Conservation (phyloP, 2,797 vertebrate genomes). For the Aulostomus chinensis region DNA sequence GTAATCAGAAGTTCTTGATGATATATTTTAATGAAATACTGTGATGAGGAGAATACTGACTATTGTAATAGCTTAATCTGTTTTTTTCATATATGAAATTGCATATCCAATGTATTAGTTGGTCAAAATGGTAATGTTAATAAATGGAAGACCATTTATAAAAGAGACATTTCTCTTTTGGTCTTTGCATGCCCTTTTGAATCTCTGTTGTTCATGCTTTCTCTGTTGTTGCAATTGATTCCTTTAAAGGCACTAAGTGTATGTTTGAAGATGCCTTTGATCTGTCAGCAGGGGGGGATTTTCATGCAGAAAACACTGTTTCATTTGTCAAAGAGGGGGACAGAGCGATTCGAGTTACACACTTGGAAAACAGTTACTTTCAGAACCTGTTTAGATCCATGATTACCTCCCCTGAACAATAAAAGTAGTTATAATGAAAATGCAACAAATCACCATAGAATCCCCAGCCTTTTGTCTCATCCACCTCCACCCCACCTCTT, state of each 20-base stretch:
- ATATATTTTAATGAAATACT: slow-evolving; percentile 11
- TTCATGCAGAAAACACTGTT: slow-evolving; percentile 67
- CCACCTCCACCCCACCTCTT: slow-evolving; percentile 33
- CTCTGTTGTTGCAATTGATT: slow-evolving; percentile 59
- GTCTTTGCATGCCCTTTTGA: slow-evolving; percentile 18
- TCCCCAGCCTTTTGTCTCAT: slow-evolving; percentile 50
- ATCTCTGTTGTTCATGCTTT: slow-evolving; percentile 47
- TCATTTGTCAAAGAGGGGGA: slow-evolving; percentile 52
- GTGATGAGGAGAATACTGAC: too few relatives aligned
- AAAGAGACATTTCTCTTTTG: background rate
- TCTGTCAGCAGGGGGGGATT: slow-evolving; percentile 69
- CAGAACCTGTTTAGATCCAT: slow-evolving; percentile 75
- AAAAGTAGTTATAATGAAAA: slow-evolving; percentile 76
- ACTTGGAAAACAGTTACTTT: slow-evolving; percentile 74
- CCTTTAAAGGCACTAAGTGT: slow-evolving; percentile 53
- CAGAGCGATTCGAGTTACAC: slow-evolving; percentile 67
- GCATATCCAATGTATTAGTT: too few relatives aligned
- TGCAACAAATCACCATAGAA: slow-evolving; percentile 74
- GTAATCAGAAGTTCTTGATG: slow-evolving; percentile 28
- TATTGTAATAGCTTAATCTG: too few relatives aligned
- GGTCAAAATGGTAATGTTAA: too few relatives aligned
- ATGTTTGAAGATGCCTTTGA: slow-evolving; percentile 62
- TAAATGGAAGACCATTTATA: background rate
- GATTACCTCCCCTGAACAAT: slow-evolving; percentile 71
- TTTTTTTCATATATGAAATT: too few relatives aligned